Evolutionary conservation across 2,113 vertebrate genomes (phyloP).

Genomic region (Apteryx owenii): DNA sequence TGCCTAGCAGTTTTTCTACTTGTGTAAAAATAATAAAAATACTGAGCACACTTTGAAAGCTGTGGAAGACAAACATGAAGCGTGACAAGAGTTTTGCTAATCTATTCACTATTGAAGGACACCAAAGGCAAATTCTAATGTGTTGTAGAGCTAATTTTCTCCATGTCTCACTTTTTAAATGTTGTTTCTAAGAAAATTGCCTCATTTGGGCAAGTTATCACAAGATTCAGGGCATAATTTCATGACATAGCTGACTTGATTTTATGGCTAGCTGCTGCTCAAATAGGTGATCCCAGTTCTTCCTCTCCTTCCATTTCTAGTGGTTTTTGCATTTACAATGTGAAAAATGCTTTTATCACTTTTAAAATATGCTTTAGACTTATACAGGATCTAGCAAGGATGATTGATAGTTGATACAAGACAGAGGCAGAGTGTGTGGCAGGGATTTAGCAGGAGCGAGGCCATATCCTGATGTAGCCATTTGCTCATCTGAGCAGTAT

Average conservation of each 20-base stretch:
- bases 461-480: neutral
- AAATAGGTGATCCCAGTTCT: neutral
- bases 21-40: slow-evolving; percentile 1
- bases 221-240: neutral
- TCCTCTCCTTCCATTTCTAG: neutral
- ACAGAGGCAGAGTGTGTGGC: neutral
- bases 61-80: neutral
- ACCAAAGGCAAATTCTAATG: neutral
- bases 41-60: neutral
- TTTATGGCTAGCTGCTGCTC: neutral
- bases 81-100: neutral
- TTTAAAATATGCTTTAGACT: neutral
- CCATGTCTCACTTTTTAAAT: neutral
- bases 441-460: neutral
- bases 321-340: neutral
- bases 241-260: neutral
- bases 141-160: slow-evolving; percentile 18
- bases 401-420: neutral
- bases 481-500: neutral
- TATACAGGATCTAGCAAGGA: neutral
- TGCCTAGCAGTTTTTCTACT: neutral
- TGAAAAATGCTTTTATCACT: neutral
- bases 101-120: neutral
- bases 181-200: slow-evolving; percentile 18
- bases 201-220: neutral